Percentiles rank a stretch among this genome's conserved stretches.
Evolutionary conservation across 1,140 invertebrate genomes (phyloP).

Genomic region (Plectrocnemia conspersa): DNA sequence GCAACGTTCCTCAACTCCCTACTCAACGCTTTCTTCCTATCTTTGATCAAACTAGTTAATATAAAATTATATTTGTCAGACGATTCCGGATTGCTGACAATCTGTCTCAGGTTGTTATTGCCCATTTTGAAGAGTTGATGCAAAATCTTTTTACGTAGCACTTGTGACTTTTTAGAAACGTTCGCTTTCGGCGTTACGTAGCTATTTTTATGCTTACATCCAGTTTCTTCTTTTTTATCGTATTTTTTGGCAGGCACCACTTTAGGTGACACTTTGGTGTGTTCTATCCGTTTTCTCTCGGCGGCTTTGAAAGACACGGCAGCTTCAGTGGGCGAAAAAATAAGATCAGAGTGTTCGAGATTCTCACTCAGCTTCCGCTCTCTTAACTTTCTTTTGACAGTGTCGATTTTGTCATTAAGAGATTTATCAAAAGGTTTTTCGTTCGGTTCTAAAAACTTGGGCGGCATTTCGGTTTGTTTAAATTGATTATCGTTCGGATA

Average conservation of each 20-base stretch:
- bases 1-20: slow-evolving; percentile 25
- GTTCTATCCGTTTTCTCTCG: slow-evolving; percentile 30
- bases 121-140: slow-evolving; percentile 31
- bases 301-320: slow-evolving; percentile 12
- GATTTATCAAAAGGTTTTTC: slow-evolving; percentile 17
- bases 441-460: no score
- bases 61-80: slow-evolving; percentile 28
- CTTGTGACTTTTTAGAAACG: slow-evolving; percentile 25
- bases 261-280: slow-evolving; percentile 26
- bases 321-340: neutral
- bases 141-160: slow-evolving; percentile 30
- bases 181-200: neutral
- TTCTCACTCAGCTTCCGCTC: slow-evolving; percentile 25
- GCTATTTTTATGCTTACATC: slow-evolving; percentile 11
- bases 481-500: no score
- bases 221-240: slow-evolving; percentile 21
- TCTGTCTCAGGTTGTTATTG: slow-evolving; percentile 24
- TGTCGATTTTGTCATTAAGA: slow-evolving; percentile 27
- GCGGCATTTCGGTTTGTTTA: no score
- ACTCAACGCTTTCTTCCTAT: slow-evolving; percentile 21
- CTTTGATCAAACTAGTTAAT: slow-evolving; percentile 28
- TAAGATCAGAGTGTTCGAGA: slow-evolving; percentile 6
- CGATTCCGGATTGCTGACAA: slow-evolving; percentile 23
- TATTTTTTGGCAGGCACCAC: slow-evolving; percentile 7
- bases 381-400: slow-evolving; percentile 29